Evolutionary conservation across 2,113 vertebrate genomes (phyloP).

Genomic region (Mohoua ochrocephala): DNA sequence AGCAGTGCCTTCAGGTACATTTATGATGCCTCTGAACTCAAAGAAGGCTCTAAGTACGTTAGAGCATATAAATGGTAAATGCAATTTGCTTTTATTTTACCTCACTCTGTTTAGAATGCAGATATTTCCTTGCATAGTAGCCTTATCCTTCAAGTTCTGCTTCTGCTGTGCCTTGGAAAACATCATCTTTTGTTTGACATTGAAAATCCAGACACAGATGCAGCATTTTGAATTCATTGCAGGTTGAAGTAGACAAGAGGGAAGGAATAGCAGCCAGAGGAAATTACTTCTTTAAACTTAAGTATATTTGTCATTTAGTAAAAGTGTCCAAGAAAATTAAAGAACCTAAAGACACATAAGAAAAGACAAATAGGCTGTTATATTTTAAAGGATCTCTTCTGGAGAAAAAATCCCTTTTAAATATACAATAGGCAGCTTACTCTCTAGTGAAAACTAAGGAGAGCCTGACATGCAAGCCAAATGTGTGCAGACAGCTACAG

Average conservation of each 20-base stretch:
- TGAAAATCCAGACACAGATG: constrained; percentile 24
- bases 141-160: constrained; percentile 4
- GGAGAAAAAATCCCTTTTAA: constrained; percentile 38
- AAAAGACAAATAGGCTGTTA: constrained; percentile 30
- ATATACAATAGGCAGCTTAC: neutral
- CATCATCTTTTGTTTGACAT: neutral
- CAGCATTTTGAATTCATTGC: constrained; percentile 18
- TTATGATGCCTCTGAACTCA: neutral
- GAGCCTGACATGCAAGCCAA: neutral
- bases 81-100: neutral
- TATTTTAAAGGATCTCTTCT: neutral
- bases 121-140: neutral
- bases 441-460: neutral
- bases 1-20: neutral
- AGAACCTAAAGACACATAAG: neutral
- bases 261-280: neutral
- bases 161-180: constrained; percentile 1
- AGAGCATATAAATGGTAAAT: neutral
- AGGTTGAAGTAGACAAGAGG: neutral
- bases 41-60: neutral
- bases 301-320: constrained; percentile 50
- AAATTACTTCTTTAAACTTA: constrained; percentile 36
- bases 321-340: constrained; percentile 25
- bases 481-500: neutral
- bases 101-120: neutral